Conservation (phyloP, 2,888 invertebrate species). For the Lamellibrachia columna region DNA sequence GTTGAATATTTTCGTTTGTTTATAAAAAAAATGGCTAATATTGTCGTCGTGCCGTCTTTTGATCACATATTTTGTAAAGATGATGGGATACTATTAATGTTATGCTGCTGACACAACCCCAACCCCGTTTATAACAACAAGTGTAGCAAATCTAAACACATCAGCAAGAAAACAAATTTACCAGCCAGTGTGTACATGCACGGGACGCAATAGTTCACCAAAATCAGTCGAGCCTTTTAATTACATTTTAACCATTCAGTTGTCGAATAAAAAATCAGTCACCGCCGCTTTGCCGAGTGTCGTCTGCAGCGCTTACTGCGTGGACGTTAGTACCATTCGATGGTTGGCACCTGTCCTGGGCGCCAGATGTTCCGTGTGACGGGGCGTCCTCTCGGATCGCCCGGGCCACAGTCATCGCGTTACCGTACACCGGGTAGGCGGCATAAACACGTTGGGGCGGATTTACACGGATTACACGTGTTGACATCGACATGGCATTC, state of each 20-base stretch:
- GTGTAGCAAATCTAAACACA: not conserved
- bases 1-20: too few relatives aligned
- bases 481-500: not conserved
- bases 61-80: not conserved
- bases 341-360: not conserved
- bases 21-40: too few relatives aligned
- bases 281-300: not conserved
- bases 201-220: not conserved
- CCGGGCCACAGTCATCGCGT: not conserved
- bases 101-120: not conserved
- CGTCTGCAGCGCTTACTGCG: not conserved
- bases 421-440: not conserved
- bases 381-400: not conserved
- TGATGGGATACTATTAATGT: not conserved
- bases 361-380: not conserved
- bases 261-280: not conserved
- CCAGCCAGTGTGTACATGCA: not conserved
- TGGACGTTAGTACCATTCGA: not conserved
- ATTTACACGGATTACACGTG: not conserved
- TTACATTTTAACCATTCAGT: not conserved
- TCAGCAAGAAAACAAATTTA: not conserved
- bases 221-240: not conserved
- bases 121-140: not conserved
- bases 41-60: not conserved
- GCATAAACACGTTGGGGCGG: not conserved